Conservation (phyloP, 2,113 vertebrate genomes). For the Neogobius melanostomus region DNA sequence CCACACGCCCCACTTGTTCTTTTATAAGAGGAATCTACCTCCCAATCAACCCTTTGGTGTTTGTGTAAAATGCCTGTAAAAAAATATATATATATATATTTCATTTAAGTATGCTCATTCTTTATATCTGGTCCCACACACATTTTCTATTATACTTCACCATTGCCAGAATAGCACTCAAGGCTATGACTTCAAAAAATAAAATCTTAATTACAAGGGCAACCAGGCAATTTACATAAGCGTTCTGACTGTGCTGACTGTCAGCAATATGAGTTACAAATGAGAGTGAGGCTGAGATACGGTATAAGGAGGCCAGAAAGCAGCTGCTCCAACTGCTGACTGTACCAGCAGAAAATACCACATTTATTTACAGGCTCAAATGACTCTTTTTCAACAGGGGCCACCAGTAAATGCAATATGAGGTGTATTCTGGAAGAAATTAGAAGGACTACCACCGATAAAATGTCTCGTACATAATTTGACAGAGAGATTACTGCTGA, state of each 20-base stretch:
- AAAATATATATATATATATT: too few relatives aligned
- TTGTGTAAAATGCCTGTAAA: background rate
- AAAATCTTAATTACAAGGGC: conserved; percentile 9
- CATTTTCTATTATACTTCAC: background rate
- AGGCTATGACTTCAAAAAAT: conserved; percentile 2
- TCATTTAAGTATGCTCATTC: background rate
- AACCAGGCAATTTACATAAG: conserved; percentile 13
- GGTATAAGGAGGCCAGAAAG: conserved; percentile 7
- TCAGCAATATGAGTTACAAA: conserved; percentile 14
- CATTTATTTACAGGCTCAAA: conserved; percentile 1
- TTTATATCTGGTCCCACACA: background rate
- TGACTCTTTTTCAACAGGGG: background rate
- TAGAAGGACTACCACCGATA: too few relatives aligned
- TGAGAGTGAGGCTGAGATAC: background rate
- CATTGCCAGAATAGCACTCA: background rate
- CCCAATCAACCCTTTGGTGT: background rate
- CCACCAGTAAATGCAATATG: background rate
- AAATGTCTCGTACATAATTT: too few relatives aligned
- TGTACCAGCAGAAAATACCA: conserved; percentile 6
- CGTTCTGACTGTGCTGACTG: background rate
- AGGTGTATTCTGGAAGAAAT: background rate
- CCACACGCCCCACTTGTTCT: too few relatives aligned
- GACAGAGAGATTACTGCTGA: too few relatives aligned
- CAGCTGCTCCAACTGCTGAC: conserved; percentile 1
- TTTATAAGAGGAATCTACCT: too few relatives aligned